A percentile compares a stretch with the other conserved stretches of the same genome.
These are phyloP conservation scores for Xylocampa areola DNA, from an alignment of 2,888 invertebrate genomes.

Conservation along the genomic window DNA sequence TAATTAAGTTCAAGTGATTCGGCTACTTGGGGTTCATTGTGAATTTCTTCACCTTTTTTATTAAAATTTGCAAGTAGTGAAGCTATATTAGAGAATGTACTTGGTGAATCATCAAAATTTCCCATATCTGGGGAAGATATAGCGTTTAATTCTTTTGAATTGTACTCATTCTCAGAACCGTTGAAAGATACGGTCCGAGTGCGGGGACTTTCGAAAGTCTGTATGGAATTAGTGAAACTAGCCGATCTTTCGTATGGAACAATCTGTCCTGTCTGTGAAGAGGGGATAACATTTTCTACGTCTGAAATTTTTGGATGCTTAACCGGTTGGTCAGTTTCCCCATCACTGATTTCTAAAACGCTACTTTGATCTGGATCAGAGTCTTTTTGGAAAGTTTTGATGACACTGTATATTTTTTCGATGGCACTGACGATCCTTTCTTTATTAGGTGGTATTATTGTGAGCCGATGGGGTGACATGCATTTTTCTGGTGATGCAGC, in stretches of 20 bases:
- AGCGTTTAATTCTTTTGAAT: slow-evolving; percentile 13
- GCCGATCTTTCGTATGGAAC: slow-evolving; percentile 8
- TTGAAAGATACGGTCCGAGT: background rate
- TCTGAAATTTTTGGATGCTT: background rate
- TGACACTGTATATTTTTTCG: slow-evolving; percentile 76
- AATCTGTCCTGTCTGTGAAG: slow-evolving; percentile 2
- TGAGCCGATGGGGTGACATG: slow-evolving; percentile 56
- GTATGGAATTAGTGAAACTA: slow-evolving; percentile 11
- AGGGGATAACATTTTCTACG: background rate
- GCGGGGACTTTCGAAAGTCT: slow-evolving; percentile 2
- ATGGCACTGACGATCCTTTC: slow-evolving; percentile 79
- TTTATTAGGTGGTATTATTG: slow-evolving; percentile 76
- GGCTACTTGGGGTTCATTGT: background rate
- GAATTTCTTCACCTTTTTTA: slow-evolving; percentile 1
- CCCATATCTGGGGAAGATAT: slow-evolving; percentile 14
- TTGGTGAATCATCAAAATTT: slow-evolving; percentile 24
- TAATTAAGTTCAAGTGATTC: slow-evolving; percentile 1
- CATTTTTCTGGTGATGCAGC: slow-evolving; percentile 25
- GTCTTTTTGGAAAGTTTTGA: slow-evolving; percentile 60
- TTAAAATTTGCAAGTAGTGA: slow-evolving; percentile 14
- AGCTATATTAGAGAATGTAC: slow-evolving; percentile 17
- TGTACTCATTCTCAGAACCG: slow-evolving; percentile 6
- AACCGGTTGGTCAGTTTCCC: background rate
- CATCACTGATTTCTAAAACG: background rate
- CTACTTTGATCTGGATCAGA: slow-evolving; percentile 5